These are phyloP conservation scores for Argopecten irradians DNA, from an alignment of 1,140 invertebrate species.

Conservation along the genomic window DNA sequence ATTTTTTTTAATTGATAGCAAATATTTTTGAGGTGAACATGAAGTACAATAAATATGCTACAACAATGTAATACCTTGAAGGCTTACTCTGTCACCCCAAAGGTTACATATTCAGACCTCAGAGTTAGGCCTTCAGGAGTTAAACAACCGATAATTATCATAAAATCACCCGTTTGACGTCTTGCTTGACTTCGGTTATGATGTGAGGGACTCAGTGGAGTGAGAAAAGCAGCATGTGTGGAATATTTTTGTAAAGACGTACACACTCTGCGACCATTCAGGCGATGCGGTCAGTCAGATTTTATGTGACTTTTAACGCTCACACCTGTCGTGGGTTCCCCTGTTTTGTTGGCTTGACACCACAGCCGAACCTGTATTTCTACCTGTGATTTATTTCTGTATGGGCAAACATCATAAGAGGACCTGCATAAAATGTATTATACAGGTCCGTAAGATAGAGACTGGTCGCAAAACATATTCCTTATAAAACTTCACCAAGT, in stretches of 20 bases:
- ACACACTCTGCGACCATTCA: neutral
- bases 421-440: neutral
- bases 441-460: neutral
- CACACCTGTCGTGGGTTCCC: neutral
- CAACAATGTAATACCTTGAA: neutral
- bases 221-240: neutral
- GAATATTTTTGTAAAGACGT: neutral
- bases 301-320: slow-evolving; percentile 8
- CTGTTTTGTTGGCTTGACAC: neutral
- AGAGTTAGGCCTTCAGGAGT: neutral
- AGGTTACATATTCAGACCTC: neutral
- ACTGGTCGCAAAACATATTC: neutral
- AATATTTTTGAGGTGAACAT: neutral
- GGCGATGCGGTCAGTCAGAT: neutral
- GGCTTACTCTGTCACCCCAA: neutral
- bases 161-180: slow-evolving; percentile 1
- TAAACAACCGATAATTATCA: neutral
- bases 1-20: neutral
- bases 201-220: neutral
- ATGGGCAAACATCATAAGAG: neutral
- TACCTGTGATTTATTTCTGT: neutral
- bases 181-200: neutral
- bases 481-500: neutral
- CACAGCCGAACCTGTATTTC: neutral
- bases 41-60: neutral